Evolutionary conservation across 1,140 invertebrate genomes (phyloP).

Genomic region (Scaptomyza montana): DNA sequence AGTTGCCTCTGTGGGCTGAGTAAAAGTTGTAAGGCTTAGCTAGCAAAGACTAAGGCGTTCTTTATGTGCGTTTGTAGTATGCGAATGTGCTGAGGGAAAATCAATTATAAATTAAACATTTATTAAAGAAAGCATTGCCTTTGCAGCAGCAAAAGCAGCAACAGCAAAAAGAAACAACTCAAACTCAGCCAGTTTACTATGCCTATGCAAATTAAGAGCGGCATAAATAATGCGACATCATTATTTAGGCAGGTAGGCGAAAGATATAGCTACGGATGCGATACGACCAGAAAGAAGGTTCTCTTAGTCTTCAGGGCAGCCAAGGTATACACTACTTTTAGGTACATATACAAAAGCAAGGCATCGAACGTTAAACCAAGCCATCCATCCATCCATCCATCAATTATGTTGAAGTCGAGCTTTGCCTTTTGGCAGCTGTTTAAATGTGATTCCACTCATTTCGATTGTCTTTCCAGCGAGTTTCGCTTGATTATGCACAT

Average conservation of each 20-base stretch:
- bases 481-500: conserved; percentile 76
- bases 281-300: conserved; percentile 4
- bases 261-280: conserved; percentile 32
- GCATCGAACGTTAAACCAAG: neutral
- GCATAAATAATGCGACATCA: conserved; percentile 82
- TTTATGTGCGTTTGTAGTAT: conserved; percentile 8
- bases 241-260: conserved; percentile 78
- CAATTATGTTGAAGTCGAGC: conserved; percentile 72
- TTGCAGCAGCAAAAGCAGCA: neutral
- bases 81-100: conserved; percentile 42
- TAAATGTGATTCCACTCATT: conserved; percentile 56
- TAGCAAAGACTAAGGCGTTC: conserved; percentile 27
- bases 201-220: conserved; percentile 70
- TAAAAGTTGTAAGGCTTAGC: conserved; percentile 21
- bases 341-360: conserved; percentile 7
- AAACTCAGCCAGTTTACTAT: conserved; percentile 13
- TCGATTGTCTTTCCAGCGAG: conserved; percentile 58
- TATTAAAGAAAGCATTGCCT: conserved; percentile 65
- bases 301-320: neutral
- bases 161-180: conserved; percentile 10
- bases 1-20: conserved; percentile 33
- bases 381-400: conserved; percentile 59
- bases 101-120: conserved; percentile 83
- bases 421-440: conserved; percentile 48
- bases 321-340: neutral